A percentile compares a stretch with the other conserved stretches of the same genome.
phyloP scores from a whole-genome alignment of 2,888 invertebrate genomes.

The Cybosia mesomella region DNA sequence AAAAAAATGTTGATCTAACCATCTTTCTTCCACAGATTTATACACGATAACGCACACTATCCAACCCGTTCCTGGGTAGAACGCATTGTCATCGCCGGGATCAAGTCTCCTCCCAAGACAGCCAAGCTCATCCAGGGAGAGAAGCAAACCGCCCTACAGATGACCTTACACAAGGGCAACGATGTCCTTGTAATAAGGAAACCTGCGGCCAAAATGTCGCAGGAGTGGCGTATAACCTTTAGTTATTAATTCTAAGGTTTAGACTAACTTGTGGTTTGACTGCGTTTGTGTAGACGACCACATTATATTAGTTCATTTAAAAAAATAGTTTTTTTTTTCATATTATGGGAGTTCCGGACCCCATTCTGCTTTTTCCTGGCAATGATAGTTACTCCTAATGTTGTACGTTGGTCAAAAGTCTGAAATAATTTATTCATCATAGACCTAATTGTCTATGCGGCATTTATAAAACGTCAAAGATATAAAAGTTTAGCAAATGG shows the following conservation, averaged over 20 bases:
- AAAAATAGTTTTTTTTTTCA: neutral
- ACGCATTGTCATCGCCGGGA: slow-evolving; percentile 93
- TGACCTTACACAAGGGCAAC: slow-evolving; percentile 89
- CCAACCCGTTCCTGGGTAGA: slow-evolving; percentile 95
- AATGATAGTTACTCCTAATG: neutral
- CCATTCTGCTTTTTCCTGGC: neutral
- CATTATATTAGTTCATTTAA: neutral
- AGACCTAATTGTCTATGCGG: too few relatives aligned
- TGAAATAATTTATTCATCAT: too few relatives aligned
- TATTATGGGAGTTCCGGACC: neutral
- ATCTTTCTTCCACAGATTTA: slow-evolving; percentile 71
- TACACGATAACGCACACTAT: slow-evolving; percentile 89
- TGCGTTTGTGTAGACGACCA: slow-evolving; percentile 8
- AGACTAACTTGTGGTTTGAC: slow-evolving; percentile 6
- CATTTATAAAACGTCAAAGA: too few relatives aligned
- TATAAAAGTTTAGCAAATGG: too few relatives aligned
- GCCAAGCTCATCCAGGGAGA: slow-evolving; percentile 88
- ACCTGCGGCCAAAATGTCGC: slow-evolving; percentile 93
- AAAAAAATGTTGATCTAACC: neutral
- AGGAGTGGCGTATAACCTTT: slow-evolving; percentile 91
- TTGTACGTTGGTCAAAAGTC: neutral
- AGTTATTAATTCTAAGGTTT: slow-evolving; percentile 58
- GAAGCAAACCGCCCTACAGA: slow-evolving; percentile 88
- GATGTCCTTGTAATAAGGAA: slow-evolving; percentile 93
- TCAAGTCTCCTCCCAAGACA: slow-evolving; percentile 89